Percentiles rank a stretch among this genome's conserved stretches.
These are phyloP conservation scores for Helogale parvula DNA, from an alignment of 2,113 vertebrate species.

Conservation along the genomic window DNA sequence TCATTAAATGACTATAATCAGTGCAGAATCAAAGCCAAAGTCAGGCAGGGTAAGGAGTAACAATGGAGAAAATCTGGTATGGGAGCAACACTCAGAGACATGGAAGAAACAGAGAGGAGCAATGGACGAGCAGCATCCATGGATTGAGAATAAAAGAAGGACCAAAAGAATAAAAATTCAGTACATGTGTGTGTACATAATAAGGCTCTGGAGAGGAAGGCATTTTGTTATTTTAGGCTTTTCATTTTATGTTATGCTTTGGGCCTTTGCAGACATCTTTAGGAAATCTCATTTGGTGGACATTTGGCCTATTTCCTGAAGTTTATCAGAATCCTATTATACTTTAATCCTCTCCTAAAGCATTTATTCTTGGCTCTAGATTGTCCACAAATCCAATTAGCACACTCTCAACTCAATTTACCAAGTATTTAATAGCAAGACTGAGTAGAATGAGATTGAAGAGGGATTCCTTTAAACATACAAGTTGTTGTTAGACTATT, in stretches of 20 bases:
- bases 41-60: not conserved
- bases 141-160: not conserved
- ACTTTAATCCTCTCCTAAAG: conserved; percentile 61
- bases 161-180: not conserved
- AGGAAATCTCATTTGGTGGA: conserved; percentile 61
- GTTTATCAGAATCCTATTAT: conserved; percentile 67
- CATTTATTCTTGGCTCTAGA: conserved; percentile 65
- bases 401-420: conserved; percentile 66
- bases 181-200: too few relatives aligned
- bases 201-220: not conserved
- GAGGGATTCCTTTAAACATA: not conserved
- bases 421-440: conserved; percentile 54
- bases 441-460: conserved; percentile 32
- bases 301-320: conserved; percentile 52
- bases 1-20: not conserved
- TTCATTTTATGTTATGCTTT: conserved; percentile 46
- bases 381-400: conserved; percentile 71
- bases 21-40: not conserved
- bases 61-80: not conserved
- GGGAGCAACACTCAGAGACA: not conserved
- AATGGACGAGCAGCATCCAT: not conserved
- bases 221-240: not conserved
- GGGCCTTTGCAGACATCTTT: conserved; percentile 3
- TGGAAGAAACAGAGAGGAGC: not conserved
- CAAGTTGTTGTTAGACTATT: not conserved